phyloP scores from a whole-genome alignment of 2,888 invertebrate genomes.

The Phengaris arion region DNA sequence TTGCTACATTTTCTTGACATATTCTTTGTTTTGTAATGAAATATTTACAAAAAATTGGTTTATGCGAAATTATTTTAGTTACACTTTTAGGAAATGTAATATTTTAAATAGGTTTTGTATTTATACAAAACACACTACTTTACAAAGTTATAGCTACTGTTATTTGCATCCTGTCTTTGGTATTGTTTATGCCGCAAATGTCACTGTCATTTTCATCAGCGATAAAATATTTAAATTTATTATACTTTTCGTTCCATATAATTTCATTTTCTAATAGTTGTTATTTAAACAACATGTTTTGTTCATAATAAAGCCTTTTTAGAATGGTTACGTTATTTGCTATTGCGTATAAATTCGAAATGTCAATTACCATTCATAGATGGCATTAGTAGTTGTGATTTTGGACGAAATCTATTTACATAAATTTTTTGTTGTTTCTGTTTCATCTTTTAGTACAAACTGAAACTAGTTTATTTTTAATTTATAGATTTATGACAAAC shows the following conservation, averaged over 20 bases:
- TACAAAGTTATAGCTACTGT: slow-evolving; percentile 18
- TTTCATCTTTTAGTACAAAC: slow-evolving; percentile 52
- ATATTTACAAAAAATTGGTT: not conserved
- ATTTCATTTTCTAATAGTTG: not conserved
- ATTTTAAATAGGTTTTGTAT: not conserved
- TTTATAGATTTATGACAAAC: slow-evolving; percentile 33
- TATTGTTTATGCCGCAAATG: not conserved
- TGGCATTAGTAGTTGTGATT: slow-evolving; percentile 58
- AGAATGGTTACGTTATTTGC: not conserved
- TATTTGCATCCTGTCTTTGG: not conserved
- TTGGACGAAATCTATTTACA: slow-evolving; percentile 57
- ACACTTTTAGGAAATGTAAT: not conserved
- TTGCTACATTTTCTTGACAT: not conserved
- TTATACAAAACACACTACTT: not conserved
- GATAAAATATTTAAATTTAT: not conserved
- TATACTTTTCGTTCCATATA: not conserved
- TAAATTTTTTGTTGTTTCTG: slow-evolving; percentile 56
- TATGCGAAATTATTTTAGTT: not conserved
- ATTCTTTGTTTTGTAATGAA: not conserved
- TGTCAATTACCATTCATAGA: slow-evolving; percentile 46
- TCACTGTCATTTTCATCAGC: not conserved
- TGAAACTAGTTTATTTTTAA: slow-evolving; percentile 39
- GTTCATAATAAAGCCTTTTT: not conserved
- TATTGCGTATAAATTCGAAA: slow-evolving; percentile 11
- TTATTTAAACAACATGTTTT: not conserved